Base-by-base conservation (phyloP, 1,140 invertebrate species). In the Diorhabda carinulata region DNA sequence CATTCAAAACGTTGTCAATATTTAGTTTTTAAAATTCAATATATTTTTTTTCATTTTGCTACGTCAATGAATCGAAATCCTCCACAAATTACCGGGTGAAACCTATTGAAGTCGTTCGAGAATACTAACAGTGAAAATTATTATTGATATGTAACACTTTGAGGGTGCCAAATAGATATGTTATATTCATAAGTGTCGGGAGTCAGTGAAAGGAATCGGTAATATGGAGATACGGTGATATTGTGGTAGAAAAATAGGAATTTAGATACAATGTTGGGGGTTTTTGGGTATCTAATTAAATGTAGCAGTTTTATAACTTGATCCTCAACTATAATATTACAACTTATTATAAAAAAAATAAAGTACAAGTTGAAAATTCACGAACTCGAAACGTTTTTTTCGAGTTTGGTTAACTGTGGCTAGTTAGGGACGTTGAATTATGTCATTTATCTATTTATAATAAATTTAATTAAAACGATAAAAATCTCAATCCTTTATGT, bases 101-200 rank as follows among this genome's bases (percentile, higher is more conserved):
- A 73, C 73, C 70, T 74, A 77, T 74, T 73, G 71, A 79, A 77
- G 73, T 75, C 72, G 70, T 72, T 72, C 73, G 71, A 71, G 72
- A 72, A 74, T 62, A 7, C 9, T 71, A 73, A 77, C 72, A 72
- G 75, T 76, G 72, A 77, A 78, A 79, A 79, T 79, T 75, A 78
- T 79, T 79, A 79, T 80, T 78, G 79, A 80, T 79, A 80, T 74
- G 78, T 79, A 79, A 79, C 78, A 80, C 79, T 80, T 80, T 80
- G 79, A 80, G 79, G 79, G 79, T 79, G 79, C 77, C 78, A 79
- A 78, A 79, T 78, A 74, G 74, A 75, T 72, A 80, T 80, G 78
- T 80, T 79, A 79, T 80, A 80, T 80, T 80, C 79, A 80, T 80
- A 79, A 79, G 79, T 71, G 70, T 62, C 73, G 69, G 69, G 57